These are phyloP conservation scores for Drosophila hamatofila DNA, from an alignment of 2,888 invertebrate species.

Conservation along the genomic window DNA sequence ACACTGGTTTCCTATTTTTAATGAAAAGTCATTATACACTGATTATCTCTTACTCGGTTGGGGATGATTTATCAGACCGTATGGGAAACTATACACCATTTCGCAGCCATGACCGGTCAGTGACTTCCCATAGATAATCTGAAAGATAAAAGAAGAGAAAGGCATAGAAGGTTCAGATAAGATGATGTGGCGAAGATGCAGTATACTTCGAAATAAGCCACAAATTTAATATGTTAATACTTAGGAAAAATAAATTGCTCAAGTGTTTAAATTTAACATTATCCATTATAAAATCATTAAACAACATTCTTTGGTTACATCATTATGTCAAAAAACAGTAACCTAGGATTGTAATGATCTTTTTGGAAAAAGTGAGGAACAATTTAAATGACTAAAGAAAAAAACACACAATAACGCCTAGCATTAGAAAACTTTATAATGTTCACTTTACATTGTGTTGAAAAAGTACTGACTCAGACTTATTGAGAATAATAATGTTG, in stretches of 20 bases:
- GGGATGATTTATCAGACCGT: not conserved
- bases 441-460: too few relatives aligned
- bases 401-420: not conserved
- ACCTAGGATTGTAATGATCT: not conserved
- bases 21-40: too few relatives aligned
- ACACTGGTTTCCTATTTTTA: too few relatives aligned
- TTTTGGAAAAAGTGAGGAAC: not conserved
- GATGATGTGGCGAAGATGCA: not conserved
- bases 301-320: not conserved
- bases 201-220: not conserved
- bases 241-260: not conserved
- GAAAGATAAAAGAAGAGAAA: constrained; percentile 1
- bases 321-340: not conserved
- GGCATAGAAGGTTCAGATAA: not conserved
- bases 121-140: constrained; percentile 8
- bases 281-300: not conserved
- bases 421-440: too few relatives aligned
- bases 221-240: not conserved
- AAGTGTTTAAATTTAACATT: not conserved
- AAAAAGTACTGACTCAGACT: too few relatives aligned
- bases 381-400: not conserved
- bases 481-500: too few relatives aligned
- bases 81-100: not conserved
- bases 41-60: constrained; percentile 8
- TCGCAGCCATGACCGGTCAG: not conserved